Evolutionary conservation across 2,888 invertebrate genomes (phyloP), one percentile per base, ranked within the genome.

Genomic region (Zootermopsis nevadensis): DNA sequence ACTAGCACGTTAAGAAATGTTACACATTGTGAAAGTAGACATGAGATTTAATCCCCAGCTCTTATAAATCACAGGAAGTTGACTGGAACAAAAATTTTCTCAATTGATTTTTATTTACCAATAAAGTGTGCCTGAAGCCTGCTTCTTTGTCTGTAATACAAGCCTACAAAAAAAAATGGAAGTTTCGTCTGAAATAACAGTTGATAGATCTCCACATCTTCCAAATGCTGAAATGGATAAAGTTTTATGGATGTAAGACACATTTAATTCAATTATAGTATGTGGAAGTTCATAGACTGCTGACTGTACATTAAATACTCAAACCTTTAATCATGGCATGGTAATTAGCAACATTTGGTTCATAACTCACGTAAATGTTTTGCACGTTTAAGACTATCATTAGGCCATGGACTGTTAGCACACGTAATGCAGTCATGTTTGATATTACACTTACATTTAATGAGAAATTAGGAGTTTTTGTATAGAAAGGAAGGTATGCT

Each of bases 391-490:
- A 97, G 88, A 0, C 95, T 97, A 89, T 95, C 93, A 72, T 90
- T 88, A 2, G 91, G 89, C 89, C 93, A 93, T 0, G 95, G 95
- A 83, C 94, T 94, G 88, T 96, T 95, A 0, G 96, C 93, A 89
- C 98, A 98, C 1, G 97, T 95, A 90, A 97, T 96, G 88, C 98
- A 95, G 42, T 99, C n/a, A n/a, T n/a, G n/a, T n/a, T n/a, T n/a
- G n/a, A n/a, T n/a, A n/a, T n/a, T n/a, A n/a, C n/a, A n/a, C 10
- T 38, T 38, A 38, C 10, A 38, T 38, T 4, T 38, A 38, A 10
- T 38, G 10, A 38, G 10, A 38, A 38, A 7, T 38, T 7, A 7
- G 38, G 38, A 38, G 38, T 38, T 38, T 7, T 4, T 10, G 6
- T 38, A 38, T 10, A 38, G 10, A n/a, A n/a, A n/a, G n/a, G n/a